phyloP scores from a whole-genome alignment of 2,888 invertebrate genomes.

The Callinectes sapidus region DNA sequence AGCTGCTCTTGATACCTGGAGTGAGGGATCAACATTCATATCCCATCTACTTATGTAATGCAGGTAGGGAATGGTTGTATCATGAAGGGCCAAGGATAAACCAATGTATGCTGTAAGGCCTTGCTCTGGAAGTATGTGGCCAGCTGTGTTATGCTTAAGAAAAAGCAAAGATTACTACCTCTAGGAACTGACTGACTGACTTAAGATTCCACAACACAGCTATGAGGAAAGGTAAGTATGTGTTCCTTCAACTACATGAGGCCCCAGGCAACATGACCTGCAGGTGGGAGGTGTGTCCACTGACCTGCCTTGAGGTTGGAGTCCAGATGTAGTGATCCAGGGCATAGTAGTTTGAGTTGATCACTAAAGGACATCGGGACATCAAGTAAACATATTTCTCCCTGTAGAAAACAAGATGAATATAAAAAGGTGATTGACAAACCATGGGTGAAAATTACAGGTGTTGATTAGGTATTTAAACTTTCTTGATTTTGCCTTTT shows the following conservation, averaged over 20 bases:
- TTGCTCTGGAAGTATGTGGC: background rate
- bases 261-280: background rate
- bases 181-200: too few relatives aligned
- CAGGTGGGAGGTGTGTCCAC: slow-evolving; percentile 46
- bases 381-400: slow-evolving; percentile 78
- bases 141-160: too few relatives aligned
- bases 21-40: background rate
- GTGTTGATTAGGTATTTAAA: background rate
- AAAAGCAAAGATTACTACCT: too few relatives aligned
- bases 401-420: slow-evolving; percentile 74
- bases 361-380: slow-evolving; percentile 77
- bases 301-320: slow-evolving; percentile 75
- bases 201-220: too few relatives aligned
- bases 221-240: background rate
- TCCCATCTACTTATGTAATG: background rate
- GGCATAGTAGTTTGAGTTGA: slow-evolving; percentile 78
- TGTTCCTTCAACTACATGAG: background rate
- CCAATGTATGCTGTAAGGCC: background rate
- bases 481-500: background rate
- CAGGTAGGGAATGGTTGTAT: too few relatives aligned
- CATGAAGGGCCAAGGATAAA: too few relatives aligned
- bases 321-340: slow-evolving; percentile 77
- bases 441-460: background rate
- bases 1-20: slow-evolving; percentile 75
- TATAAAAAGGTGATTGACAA: too few relatives aligned